Conservation (phyloP, 2,113 vertebrate species). For the Trachemys scripta region DNA sequence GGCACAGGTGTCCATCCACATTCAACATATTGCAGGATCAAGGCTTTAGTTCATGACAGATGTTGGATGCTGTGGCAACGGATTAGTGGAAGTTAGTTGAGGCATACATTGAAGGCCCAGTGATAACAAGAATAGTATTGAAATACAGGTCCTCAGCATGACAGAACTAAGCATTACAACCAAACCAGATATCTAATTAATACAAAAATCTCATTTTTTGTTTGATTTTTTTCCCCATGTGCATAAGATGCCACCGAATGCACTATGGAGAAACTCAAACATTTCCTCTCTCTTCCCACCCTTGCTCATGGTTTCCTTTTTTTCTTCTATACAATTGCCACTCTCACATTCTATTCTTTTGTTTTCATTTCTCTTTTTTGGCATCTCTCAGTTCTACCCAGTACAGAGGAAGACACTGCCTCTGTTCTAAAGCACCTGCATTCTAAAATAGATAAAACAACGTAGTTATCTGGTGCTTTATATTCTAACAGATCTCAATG, state of each 20-base stretch:
- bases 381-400: background rate
- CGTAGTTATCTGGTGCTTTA: too few species aligned
- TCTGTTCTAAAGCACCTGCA: too few species aligned
- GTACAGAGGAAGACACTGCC: background rate
- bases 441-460: too few species aligned
- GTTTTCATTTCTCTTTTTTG: background rate
- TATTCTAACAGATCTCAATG: background rate
- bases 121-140: background rate
- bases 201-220: too few species aligned
- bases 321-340: background rate
- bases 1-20: background rate
- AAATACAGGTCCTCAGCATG: background rate
- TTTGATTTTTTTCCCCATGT: too few species aligned
- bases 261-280: background rate
- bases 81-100: background rate
- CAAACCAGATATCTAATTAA: too few species aligned
- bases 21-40: background rate
- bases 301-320: background rate
- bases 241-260: too few species aligned
- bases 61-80: background rate
- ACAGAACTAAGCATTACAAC: background rate
- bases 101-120: background rate
- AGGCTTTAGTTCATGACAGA: background rate
- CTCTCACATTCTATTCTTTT: background rate
- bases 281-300: background rate